Evolutionary conservation across 2,888 invertebrate species (phyloP).

Genomic region (Parnassius orleans): DNA sequence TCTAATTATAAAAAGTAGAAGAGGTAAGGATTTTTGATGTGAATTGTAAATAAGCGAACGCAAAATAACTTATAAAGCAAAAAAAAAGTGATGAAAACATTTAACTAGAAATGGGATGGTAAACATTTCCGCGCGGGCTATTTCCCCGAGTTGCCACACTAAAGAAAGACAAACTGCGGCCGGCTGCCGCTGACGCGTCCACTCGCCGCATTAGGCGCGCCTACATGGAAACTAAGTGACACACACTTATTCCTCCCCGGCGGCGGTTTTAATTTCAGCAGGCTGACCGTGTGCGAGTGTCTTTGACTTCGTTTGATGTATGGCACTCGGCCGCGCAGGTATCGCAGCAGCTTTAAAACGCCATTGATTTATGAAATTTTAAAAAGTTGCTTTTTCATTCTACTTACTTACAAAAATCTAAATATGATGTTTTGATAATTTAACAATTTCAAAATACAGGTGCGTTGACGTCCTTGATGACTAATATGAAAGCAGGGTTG

Average conservation of each 20-base stretch:
- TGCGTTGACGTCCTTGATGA: too few relatives aligned
- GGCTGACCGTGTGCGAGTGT: conserved; percentile 64
- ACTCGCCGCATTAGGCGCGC: conserved; percentile 74
- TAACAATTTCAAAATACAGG: too few relatives aligned
- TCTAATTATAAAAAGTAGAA: not conserved
- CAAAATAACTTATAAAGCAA: conserved; percentile 7
- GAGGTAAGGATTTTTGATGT: not conserved
- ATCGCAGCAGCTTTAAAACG: conserved; percentile 31
- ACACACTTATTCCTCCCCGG: conserved; percentile 72
- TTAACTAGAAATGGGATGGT: conserved; percentile 53
- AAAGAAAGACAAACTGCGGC: conserved; percentile 73
- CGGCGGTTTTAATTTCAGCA: conserved; percentile 74
- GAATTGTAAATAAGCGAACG: not conserved
- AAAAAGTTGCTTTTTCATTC: conserved; percentile 7
- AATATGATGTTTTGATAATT: too few relatives aligned
- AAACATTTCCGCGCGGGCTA: conserved; percentile 63
- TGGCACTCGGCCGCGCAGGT: conserved; percentile 56
- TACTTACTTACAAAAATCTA: too few relatives aligned
- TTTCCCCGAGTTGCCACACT: conserved; percentile 68
- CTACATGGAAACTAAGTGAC: conserved; percentile 70
- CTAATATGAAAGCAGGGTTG: too few relatives aligned
- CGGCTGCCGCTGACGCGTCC: conserved; percentile 73
- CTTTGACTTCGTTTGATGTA: conserved; percentile 65
- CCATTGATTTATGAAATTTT: conserved; percentile 20
- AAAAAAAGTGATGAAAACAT: conserved; percentile 16